Conservation (phyloP, 2,113 vertebrate genomes). For the Lynx canadensis region DNA sequence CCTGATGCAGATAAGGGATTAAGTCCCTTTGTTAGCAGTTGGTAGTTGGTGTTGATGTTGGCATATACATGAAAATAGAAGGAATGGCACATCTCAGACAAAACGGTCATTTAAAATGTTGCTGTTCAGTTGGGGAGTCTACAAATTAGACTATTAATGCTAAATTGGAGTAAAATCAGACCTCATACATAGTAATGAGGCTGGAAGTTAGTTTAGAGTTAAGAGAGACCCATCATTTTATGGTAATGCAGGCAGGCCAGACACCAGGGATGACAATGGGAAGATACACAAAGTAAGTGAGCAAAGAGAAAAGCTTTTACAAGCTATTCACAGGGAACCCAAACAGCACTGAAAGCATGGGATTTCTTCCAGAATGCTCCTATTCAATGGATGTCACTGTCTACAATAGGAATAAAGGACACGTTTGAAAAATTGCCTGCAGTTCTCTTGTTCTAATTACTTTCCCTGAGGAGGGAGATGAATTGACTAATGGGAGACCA, state of each 20-base stretch:
- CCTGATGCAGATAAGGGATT: background rate
- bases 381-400: slow-evolving; percentile 56
- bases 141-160: slow-evolving; percentile 77
- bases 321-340: slow-evolving; percentile 61
- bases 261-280: slow-evolving; percentile 49
- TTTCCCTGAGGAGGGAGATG: slow-evolving; percentile 18
- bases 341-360: slow-evolving; percentile 28
- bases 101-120: slow-evolving; percentile 71
- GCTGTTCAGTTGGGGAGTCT: slow-evolving; percentile 61
- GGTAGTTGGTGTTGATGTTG: slow-evolving; percentile 36
- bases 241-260: fast-evolving
- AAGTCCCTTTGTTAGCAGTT: background rate
- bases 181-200: slow-evolving; percentile 78
- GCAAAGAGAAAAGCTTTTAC: slow-evolving; percentile 64
- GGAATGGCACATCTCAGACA: slow-evolving; percentile 55
- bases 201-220: slow-evolving; percentile 63
- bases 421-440: slow-evolving; percentile 1
- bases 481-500: background rate
- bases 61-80: slow-evolving; percentile 57
- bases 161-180: slow-evolving; percentile 79
- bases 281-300: background rate
- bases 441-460: background rate
- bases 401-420: slow-evolving; percentile 57
- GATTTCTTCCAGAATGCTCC: slow-evolving; percentile 68
- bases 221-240: background rate